Evolutionary conservation across 2,113 vertebrate genomes (phyloP).

Genomic region (Felis catus): DNA sequence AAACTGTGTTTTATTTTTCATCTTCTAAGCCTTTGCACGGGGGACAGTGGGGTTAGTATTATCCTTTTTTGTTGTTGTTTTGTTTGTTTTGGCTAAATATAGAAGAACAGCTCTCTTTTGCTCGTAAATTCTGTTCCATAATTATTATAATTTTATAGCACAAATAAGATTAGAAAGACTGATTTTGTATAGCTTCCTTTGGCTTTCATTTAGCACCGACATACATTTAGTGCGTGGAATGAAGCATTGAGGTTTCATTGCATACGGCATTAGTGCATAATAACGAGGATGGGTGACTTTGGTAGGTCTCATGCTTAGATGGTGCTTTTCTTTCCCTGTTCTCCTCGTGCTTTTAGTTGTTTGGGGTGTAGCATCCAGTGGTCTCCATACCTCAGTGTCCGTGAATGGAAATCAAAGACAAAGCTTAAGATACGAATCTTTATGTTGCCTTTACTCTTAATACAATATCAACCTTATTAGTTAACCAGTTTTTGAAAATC

Average conservation of each 20-base stretch:
- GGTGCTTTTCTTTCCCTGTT: constrained; percentile 60
- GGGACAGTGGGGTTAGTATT: background rate
- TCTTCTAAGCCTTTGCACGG: constrained; percentile 5
- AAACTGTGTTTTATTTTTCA: constrained; percentile 23
- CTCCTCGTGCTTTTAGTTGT: constrained; percentile 42
- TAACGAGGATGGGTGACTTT: constrained; percentile 62
- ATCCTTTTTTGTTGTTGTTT: background rate
- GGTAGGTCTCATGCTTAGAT: constrained; percentile 56
- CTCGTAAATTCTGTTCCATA: background rate
- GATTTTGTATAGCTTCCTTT: constrained; percentile 42
- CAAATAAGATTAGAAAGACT: background rate
- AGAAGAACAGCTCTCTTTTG: constrained; percentile 47
- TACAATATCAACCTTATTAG: background rate
- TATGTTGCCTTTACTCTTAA: constrained; percentile 55
- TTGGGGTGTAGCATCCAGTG: constrained; percentile 68
- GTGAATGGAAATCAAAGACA: constrained; percentile 55
- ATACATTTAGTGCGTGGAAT: background rate
- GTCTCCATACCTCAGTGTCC: constrained; percentile 52
- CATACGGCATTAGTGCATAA: constrained; percentile 40
- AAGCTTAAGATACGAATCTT: constrained; percentile 35
- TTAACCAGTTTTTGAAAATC: background rate
- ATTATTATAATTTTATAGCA: constrained; percentile 51
- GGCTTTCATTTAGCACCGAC: background rate
- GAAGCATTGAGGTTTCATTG: constrained; percentile 27
- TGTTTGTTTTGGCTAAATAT: constrained; percentile 54